Percentiles rank a stretch among this genome's conserved stretches.
phyloP scores from a whole-genome alignment of 2,113 vertebrate species.

The Parus major region DNA sequence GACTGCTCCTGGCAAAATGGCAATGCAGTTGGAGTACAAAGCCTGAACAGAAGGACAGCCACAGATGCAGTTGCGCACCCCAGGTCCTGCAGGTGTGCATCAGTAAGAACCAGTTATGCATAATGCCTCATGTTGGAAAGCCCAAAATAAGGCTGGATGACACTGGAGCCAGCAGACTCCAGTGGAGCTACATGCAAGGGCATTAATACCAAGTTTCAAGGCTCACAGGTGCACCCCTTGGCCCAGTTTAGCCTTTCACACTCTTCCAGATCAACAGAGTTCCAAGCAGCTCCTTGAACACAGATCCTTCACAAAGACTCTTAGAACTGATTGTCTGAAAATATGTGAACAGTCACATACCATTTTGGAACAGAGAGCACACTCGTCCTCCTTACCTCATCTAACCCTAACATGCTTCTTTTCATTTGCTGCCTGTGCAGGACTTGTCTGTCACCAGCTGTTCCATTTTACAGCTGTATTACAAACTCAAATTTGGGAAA shows the following conservation, averaged over 20 bases:
- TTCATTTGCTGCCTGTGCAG: background rate
- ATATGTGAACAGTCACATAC: background rate
- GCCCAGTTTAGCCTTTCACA: background rate
- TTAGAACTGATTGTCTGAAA: background rate
- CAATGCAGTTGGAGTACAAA: background rate
- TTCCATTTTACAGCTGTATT: background rate
- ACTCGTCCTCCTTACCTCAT: background rate
- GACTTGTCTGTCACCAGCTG: background rate
- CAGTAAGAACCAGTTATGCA: background rate
- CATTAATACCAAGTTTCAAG: background rate
- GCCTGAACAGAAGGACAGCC: background rate
- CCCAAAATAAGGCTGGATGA: background rate
- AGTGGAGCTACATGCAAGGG: background rate
- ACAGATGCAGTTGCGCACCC: background rate
- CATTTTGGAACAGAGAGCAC: background rate
- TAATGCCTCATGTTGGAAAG: background rate
- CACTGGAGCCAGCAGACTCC: background rate
- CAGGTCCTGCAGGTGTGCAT: background rate
- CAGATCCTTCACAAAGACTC: background rate
- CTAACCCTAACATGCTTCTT: background rate
- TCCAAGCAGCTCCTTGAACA: background rate
- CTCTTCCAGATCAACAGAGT: background rate
- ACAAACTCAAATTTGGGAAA: background rate
- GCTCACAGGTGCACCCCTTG: background rate
- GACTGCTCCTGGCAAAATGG: background rate